Percentiles rank a stretch among this genome's conserved stretches.
These are phyloP conservation scores for Apotomis capreana DNA, from an alignment of 2,888 invertebrate species.

Conservation along the genomic window DNA sequence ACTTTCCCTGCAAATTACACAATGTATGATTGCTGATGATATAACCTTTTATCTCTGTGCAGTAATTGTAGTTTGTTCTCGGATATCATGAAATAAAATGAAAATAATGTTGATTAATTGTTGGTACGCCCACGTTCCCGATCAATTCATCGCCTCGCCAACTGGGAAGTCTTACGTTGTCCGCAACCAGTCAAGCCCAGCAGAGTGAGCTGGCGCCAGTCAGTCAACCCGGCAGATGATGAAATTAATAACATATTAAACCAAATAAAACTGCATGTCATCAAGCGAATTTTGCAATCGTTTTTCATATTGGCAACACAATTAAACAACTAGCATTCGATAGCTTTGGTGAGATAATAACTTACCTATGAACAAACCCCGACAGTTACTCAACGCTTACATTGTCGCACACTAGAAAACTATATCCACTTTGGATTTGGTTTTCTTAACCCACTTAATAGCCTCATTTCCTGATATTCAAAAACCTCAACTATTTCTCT, in stretches of 20 bases:
- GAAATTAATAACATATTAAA: constrained; percentile 56
- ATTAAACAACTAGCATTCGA: constrained; percentile 8
- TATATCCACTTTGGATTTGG: neutral
- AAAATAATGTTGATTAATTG: constrained; percentile 59
- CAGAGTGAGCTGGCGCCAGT: constrained; percentile 48
- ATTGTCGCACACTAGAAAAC: neutral
- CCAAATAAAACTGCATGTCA: constrained; percentile 56
- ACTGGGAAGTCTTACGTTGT: constrained; percentile 48
- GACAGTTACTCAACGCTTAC: constrained; percentile 4
- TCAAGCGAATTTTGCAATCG: constrained; percentile 53
- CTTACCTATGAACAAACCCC: neutral
- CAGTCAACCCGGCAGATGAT: constrained; percentile 56
- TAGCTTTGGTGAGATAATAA: neutral
- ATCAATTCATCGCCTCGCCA: constrained; percentile 57
- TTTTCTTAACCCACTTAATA: constrained; percentile 51
- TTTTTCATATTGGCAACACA: constrained; percentile 49
- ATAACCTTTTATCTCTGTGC: constrained; percentile 63
- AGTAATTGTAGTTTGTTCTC: constrained; percentile 63
- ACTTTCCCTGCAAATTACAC: constrained; percentile 64
- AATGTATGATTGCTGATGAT: constrained; percentile 60
- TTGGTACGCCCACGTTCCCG: constrained; percentile 54
- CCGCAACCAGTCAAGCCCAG: constrained; percentile 49
- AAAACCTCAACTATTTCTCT: constrained; percentile 57
- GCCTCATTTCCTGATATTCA: constrained; percentile 62
- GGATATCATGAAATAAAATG: constrained; percentile 49